Percentiles rank a stretch among this genome's conserved stretches.
These are phyloP conservation scores for Platysteira castanea DNA, from an alignment of 2,113 vertebrate genomes.

Conservation along the genomic window DNA sequence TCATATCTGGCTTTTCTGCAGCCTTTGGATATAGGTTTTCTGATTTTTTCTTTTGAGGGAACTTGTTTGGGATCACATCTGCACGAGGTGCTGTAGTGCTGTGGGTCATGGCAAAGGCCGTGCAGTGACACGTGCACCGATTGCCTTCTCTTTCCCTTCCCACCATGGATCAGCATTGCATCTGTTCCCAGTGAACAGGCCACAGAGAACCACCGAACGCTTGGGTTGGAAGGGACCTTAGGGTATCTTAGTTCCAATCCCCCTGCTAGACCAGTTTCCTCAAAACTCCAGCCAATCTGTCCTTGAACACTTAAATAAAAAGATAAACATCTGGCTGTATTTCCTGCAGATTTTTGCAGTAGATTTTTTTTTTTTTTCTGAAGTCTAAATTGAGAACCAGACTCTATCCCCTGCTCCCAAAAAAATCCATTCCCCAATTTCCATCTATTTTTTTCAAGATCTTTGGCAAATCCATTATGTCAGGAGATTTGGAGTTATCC, in stretches of 20 bases:
- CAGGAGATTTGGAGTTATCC: background rate
- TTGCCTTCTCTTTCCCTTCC: background rate
- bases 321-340: background rate
- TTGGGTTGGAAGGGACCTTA: background rate
- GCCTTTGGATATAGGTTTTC: background rate
- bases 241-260: background rate
- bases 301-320: background rate
- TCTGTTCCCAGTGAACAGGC: background rate
- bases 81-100: background rate
- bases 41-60: background rate
- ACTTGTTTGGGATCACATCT: background rate
- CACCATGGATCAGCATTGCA: background rate
- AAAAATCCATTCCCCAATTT: background rate
- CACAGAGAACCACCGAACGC: background rate
- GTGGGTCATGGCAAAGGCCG: background rate
- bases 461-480: background rate
- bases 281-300: background rate
- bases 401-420: rapidly evolving
- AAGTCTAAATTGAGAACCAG: background rate
- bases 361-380: background rate
- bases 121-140: rapidly evolving
- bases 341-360: background rate
- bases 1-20: background rate
- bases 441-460: background rate
- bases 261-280: background rate